Evolutionary conservation across 2,888 invertebrate species (phyloP).

Genomic region (Schizaphis graminum): DNA sequence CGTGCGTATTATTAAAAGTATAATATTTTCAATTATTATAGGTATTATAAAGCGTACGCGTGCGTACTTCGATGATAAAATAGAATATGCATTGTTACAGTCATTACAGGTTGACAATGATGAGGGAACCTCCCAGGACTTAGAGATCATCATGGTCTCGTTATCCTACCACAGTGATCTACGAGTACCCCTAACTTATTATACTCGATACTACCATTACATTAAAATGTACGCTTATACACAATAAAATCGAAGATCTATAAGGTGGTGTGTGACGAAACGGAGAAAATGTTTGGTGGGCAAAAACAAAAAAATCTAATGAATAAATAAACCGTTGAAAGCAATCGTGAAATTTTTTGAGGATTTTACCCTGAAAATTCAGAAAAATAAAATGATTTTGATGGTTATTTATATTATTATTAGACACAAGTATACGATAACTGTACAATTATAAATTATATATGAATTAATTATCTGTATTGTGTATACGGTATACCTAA

Average conservation of each 20-base stretch:
- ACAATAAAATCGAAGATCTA: background rate
- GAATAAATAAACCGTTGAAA: background rate
- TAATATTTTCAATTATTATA: background rate
- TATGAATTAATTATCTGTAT: background rate
- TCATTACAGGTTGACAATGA: background rate
- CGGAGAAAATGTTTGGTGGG: background rate
- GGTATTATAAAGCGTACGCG: background rate
- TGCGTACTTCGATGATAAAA: background rate
- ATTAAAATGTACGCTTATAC: background rate
- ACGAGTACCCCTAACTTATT: background rate
- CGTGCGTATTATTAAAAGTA: background rate
- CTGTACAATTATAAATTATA: background rate
- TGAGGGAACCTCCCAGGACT: background rate
- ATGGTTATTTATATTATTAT: background rate
- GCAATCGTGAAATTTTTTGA: background rate
- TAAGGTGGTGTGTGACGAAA: background rate
- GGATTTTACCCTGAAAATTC: slow-evolving; percentile 40
- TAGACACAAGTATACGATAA: background rate
- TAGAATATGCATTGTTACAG: background rate
- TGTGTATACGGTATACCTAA: background rate
- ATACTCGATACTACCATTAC: background rate
- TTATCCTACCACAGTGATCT: background rate
- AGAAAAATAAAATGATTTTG: background rate
- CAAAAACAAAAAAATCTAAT: background rate
- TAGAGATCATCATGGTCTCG: background rate